Evolutionary conservation across 2,888 invertebrate species (phyloP).

Genomic region (Andrena haemorrhoa): DNA sequence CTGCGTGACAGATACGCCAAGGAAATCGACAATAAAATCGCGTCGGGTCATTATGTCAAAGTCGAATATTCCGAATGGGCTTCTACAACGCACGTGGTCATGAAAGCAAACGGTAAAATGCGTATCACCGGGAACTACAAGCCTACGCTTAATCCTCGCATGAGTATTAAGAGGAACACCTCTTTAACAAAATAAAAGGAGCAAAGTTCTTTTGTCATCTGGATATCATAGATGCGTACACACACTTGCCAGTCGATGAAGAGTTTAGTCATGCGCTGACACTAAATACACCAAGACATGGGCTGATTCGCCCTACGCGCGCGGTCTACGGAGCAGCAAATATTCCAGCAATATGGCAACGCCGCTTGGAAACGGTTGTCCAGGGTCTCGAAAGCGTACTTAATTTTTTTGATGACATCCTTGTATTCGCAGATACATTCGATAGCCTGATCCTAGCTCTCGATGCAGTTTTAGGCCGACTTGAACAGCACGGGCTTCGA

Average conservation of each 20-base stretch:
- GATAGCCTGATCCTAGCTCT: no score
- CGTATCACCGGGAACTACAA: conserved; percentile 27
- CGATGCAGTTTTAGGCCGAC: no score
- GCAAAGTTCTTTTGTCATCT: background rate
- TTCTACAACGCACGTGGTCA: conserved; percentile 7
- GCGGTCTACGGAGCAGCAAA: no score
- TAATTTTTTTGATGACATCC: no score
- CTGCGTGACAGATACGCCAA: background rate
- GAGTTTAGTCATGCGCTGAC: no score
- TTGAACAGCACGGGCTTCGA: no score
- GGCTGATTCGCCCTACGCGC: no score
- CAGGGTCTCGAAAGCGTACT: no score
- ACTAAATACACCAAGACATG: no score
- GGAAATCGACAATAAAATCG: background rate
- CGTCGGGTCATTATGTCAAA: background rate
- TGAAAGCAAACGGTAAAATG: background rate
- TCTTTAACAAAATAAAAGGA: background rate
- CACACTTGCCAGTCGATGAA: background rate
- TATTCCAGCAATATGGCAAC: no score
- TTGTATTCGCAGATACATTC: no score
- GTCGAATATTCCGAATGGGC: conserved; percentile 8
- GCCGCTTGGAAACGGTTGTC: no score
- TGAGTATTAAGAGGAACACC: conserved; percentile 2
- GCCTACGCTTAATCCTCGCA: background rate
- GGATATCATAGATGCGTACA: background rate